Base-by-base conservation (phyloP, 2,888 invertebrate species). In the Romanomermis culicivorax region DNA sequence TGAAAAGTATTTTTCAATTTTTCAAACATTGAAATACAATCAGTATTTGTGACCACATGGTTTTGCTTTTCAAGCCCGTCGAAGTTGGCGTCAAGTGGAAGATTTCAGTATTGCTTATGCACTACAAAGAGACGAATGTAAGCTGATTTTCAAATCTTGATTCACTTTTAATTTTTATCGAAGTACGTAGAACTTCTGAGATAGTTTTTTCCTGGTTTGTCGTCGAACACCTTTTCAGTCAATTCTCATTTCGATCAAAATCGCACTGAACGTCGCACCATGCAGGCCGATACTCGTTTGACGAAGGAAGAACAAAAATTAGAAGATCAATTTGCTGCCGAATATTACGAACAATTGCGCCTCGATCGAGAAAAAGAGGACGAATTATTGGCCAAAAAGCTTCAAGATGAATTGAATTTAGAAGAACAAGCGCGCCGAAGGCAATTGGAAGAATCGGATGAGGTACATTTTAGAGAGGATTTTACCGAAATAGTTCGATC, bases 111-210 rank as follows among this genome's bases (percentile, higher is more conserved):
- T 62, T 26, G 61, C 60, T 4, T 42, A 54, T 14, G 27, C 23
- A 14, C 25, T 60, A 3, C 60, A 60, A 43, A 56, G 62, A 27
- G 26, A 55, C 25, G 60, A 60, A 51, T 60, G 55, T 55, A 52
- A 52, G 47, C 4, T 11, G 3, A 17, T 36, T n/a, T n/a, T n/a
- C n/a, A n/a, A n/a, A n/a, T n/a, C n/a, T n/a, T n/a, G n/a, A n/a
- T n/a, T n/a, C n/a, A n/a, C n/a, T n/a, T n/a, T n/a, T n/a, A n/a
- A n/a, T n/a, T n/a, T n/a, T n/a, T n/a, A n/a, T n/a, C n/a, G n/a
- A n/a, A n/a, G n/a, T n/a, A n/a, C n/a, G n/a, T n/a, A n/a, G n/a
- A n/a, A n/a, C n/a, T n/a, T n/a, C n/a, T n/a, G n/a, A n/a, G n/a
- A n/a, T n/a, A n/a, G n/a, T n/a, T n/a, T n/a, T n/a, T n/a, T n/a